phyloP scores from a whole-genome alignment of 2,888 invertebrate genomes.

The Argyresthia albistria region DNA sequence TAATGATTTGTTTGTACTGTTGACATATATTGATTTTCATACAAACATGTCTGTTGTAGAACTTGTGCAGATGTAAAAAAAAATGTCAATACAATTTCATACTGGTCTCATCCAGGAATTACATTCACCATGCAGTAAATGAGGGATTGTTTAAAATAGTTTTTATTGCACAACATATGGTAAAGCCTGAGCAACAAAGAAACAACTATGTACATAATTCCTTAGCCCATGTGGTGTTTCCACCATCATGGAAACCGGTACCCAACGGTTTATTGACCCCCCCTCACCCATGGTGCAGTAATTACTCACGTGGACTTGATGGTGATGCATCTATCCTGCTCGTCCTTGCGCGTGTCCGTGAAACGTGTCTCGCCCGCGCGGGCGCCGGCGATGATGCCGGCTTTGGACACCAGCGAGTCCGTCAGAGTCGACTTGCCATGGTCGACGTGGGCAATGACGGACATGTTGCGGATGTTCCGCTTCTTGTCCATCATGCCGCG shows the following conservation, averaged over 20 bases:
- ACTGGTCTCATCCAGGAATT: no score
- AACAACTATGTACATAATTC: no score
- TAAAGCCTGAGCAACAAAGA: no score
- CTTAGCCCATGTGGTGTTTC: neutral
- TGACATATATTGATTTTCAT: no score
- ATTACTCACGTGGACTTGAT: slow-evolving; percentile 98
- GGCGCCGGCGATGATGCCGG: slow-evolving; percentile 99
- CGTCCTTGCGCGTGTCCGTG: slow-evolving; percentile 99
- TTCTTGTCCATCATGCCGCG: slow-evolving; percentile 99
- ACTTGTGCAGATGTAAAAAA: neutral
- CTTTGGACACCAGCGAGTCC: slow-evolving; percentile 99
- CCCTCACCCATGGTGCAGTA: neutral
- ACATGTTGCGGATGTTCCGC: slow-evolving; percentile 99
- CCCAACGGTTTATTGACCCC: slow-evolving; percentile 19
- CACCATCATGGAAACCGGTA: neutral
- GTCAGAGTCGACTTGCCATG: slow-evolving; percentile 99
- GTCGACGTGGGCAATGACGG: slow-evolving; percentile 99
- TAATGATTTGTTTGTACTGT: no score
- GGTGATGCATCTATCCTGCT: slow-evolving; percentile 99
- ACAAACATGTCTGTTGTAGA: neutral
- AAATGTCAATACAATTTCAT: no score
- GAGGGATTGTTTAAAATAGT: no score
- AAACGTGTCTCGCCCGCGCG: slow-evolving; percentile 99
- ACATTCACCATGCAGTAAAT: no score
- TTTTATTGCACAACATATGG: no score